Percentiles rank a stretch among this genome's conserved stretches.
These are phyloP conservation scores for Chondrilla cf. caribensis DNA, from an alignment of 37 sponge, comb jelly and placozoan species.

Conservation along the genomic window DNA sequence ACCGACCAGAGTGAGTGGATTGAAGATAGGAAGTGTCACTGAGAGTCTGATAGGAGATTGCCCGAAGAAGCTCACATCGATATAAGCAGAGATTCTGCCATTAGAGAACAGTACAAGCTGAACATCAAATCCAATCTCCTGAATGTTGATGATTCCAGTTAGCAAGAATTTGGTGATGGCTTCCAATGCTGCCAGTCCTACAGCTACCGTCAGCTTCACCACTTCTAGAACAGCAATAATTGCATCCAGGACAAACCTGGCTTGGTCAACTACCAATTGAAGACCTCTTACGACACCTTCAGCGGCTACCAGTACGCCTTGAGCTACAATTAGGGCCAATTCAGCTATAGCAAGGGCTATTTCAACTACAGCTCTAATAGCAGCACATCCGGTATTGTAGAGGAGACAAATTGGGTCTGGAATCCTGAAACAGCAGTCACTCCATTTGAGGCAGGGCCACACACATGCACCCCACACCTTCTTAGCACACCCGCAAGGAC, in stretches of 20 bases:
- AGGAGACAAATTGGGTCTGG: constrained; percentile 25
- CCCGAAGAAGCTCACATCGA: neutral
- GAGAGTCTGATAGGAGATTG: neutral
- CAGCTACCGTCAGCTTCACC: neutral
- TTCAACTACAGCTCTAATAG: neutral
- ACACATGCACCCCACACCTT: constrained; percentile 32
- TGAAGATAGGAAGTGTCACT: neutral
- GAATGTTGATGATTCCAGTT: constrained; percentile 18
- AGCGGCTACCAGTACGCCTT: neutral
- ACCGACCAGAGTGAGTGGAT: constrained; percentile 5
- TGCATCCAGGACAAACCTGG: neutral
- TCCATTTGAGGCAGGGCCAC: neutral
- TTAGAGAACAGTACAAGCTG: neutral
- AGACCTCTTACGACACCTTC: constrained; percentile 11
- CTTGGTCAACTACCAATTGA: neutral
- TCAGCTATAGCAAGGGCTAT: constrained; percentile 6
- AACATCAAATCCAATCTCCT: constrained; percentile 27
- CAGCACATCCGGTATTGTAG: constrained; percentile 17
- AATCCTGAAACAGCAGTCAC: constrained; percentile 29
- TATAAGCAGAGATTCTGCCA: neutral
- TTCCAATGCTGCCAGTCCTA: neutral
- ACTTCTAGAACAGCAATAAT: constrained; percentile 12
- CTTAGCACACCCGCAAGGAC: constrained; percentile 3
- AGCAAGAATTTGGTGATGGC: neutral
- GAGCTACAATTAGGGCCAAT: neutral